Conservation (phyloP, 2,797 vertebrate genomes). For the Selene dorsalis region DNA sequence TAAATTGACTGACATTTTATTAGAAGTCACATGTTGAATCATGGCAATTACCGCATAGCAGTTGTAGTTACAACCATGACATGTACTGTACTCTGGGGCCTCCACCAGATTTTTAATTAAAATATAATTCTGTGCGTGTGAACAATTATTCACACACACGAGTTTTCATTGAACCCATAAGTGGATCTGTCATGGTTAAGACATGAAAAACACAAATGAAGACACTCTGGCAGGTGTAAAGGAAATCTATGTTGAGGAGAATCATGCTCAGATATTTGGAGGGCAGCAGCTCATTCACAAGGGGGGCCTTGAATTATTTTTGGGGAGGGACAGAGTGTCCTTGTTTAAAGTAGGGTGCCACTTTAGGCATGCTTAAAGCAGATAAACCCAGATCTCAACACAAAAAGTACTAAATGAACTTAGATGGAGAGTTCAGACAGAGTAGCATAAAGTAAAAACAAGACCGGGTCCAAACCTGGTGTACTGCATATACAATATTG, state of each 20-base stretch:
- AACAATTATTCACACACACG: too few relatives aligned
- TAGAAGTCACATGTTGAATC: too few relatives aligned
- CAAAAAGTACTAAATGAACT: conserved; percentile 19
- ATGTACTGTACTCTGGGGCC: too few relatives aligned
- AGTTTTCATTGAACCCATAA: background rate
- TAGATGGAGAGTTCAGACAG: background rate
- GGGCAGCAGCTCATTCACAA: conserved; percentile 51
- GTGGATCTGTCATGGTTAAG: background rate
- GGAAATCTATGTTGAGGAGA: conserved; percentile 19
- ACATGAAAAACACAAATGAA: background rate
- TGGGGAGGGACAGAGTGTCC: conserved; percentile 67
- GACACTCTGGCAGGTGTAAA: background rate
- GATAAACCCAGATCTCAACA: conserved; percentile 47
- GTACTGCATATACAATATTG: too few relatives aligned
- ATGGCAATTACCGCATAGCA: background rate
- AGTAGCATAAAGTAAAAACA: conserved; percentile 3
- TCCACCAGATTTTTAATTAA: too few relatives aligned
- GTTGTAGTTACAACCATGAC: background rate
- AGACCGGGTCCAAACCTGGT: too few relatives aligned
- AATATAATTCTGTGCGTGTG: too few relatives aligned
- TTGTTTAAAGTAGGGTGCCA: conserved; percentile 72
- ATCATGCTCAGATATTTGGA: conserved; percentile 50
- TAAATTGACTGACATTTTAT: background rate
- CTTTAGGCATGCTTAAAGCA: conserved; percentile 48
- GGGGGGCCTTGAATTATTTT: conserved; percentile 56